Evolutionary conservation across 2,888 invertebrate species (phyloP).

Genomic region (Cancer borealis): DNA sequence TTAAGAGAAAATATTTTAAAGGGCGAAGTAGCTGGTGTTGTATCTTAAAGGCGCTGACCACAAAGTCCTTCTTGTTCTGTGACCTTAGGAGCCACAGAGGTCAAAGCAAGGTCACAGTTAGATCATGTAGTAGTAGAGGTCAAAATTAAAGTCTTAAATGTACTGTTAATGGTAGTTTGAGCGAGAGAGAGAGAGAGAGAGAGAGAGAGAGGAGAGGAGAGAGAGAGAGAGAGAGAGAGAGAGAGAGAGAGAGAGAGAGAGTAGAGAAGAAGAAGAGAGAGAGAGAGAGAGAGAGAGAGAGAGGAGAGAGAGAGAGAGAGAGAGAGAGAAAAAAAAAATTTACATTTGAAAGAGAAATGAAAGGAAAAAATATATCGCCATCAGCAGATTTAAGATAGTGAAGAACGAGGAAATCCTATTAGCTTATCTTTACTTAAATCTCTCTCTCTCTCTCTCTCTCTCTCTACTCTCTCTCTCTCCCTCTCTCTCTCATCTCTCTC

Average conservation of each 20-base stretch:
- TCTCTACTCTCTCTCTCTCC: not conserved
- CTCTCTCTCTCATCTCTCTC: not conserved
- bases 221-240: too few relatives aligned
- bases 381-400: conserved; percentile 26
- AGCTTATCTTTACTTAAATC: not conserved
- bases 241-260: too few relatives aligned
- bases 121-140: not conserved
- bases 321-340: not conserved
- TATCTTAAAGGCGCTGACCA: conserved; percentile 12
- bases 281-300: conserved; percentile 7
- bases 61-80: not conserved
- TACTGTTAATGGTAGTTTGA: not conserved
- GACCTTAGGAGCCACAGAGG: not conserved
- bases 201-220: not conserved
- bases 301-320: conserved; percentile 20
- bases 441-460: not conserved
- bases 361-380: not conserved
- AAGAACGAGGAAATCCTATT: conserved; percentile 20
- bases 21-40: not conserved
- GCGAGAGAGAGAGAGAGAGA: not conserved
- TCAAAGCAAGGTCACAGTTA: not conserved
- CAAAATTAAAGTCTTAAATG: not conserved
- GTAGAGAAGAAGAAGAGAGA: too few relatives aligned
- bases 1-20: not conserved
- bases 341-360: conserved; percentile 3